These are phyloP conservation scores for Congeria kusceri DNA, from an alignment of 2,888 invertebrate species.

Conservation along the genomic window DNA sequence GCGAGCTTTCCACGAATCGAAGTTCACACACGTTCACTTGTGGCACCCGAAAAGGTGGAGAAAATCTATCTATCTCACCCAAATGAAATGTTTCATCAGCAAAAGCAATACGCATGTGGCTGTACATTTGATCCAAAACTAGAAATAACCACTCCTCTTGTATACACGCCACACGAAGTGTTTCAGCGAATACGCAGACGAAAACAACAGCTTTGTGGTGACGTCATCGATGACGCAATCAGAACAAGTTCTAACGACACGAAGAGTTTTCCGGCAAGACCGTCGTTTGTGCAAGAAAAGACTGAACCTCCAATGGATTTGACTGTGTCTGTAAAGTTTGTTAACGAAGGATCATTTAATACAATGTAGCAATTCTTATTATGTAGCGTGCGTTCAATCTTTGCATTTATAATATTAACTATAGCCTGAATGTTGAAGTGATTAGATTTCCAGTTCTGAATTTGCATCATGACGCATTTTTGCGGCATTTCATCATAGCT, in stretches of 20 bases:
- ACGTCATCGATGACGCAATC: constrained; percentile 34
- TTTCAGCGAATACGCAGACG: constrained; percentile 57
- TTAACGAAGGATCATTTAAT: constrained; percentile 33
- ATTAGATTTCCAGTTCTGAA: no score
- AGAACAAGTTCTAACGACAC: constrained; percentile 25
- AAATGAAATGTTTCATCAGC: constrained; percentile 52
- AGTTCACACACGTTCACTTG: constrained; percentile 67
- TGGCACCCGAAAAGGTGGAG: constrained; percentile 68
- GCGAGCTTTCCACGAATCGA: constrained; percentile 66
- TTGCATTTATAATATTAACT: no score
- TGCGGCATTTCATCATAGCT: no score
- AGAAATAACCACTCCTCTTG: constrained; percentile 60
- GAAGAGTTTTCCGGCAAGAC: constrained; percentile 5
- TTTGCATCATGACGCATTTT: no score
- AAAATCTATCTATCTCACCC: constrained; percentile 61
- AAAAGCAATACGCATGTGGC: constrained; percentile 57
- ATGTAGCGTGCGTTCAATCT: no score
- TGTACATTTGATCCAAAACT: constrained; percentile 53
- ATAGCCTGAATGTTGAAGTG: no score
- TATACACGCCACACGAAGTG: constrained; percentile 67
- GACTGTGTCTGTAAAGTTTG: constrained; percentile 61
- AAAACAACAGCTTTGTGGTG: constrained; percentile 45
- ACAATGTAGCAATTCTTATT: no score
- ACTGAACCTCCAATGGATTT: constrained; percentile 58
- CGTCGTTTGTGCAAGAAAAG: constrained; percentile 53